Base-by-base conservation (phyloP, 2,888 invertebrate species). In the Cerastis leucographa region DNA sequence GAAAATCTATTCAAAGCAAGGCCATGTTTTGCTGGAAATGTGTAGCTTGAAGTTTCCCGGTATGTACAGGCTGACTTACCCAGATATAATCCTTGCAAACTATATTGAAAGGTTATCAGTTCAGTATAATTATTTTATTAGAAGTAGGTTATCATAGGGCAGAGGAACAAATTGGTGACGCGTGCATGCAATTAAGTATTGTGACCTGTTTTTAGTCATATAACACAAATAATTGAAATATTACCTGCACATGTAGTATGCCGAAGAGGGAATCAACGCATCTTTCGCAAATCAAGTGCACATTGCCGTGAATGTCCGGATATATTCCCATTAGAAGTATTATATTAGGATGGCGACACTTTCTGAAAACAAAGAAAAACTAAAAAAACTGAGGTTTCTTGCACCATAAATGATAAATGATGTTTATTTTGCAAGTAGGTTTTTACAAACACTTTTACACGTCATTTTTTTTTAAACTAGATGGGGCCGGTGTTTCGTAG, bases 271-370 rank as follows among this genome's bases (percentile, higher is more conserved):
- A 93, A 85, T 95, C 95, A 54, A 94, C 91, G 84, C 96, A 96
- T 83, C 95, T 92, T 88, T 97, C 97, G 87, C 97, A 96, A 40
- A 97, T 95, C 2, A 97, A 91, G 68, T 97, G 94, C 35, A 96
- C 91, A 75, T 95, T 93, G 76, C 92, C 91, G 70, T 94, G 92
- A 2, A 93, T 89, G 80, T 97, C 96, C 8, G 95, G 94, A 84
- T 94, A 96, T 6, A 97, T 87, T 14, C 97, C 97, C 97, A 97
- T 97, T 65, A 97, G 89, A 64, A 97, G 94, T 77, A 97, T 94
- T 81, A 97, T 95, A 85, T 97, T 96, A 9, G 97, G 96, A 84
- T 97, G 97, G 80, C 96, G 96, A 89, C 95, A 96, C 92, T 97
- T 96, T 90, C 97, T 97, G 91, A 9, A 92, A 90, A 17, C 65